Evolutionary conservation across 1,140 invertebrate species (phyloP).

Genomic region (Vanessa tameamea): DNA sequence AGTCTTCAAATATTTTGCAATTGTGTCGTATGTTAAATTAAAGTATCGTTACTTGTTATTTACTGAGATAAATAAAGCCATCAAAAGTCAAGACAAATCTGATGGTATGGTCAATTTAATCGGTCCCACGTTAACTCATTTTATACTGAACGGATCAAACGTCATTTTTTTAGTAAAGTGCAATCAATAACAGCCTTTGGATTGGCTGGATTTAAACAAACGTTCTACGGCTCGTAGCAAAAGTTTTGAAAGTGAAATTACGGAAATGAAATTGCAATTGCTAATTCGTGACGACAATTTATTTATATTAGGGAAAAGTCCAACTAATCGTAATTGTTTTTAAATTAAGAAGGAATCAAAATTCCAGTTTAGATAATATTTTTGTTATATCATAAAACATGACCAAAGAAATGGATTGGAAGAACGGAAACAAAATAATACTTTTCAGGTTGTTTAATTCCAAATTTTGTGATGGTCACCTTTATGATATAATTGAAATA

Average conservation of each 20-base stretch:
- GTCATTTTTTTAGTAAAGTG: neutral
- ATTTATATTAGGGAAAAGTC: slow-evolving; percentile 1
- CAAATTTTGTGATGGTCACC: neutral
- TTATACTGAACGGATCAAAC: neutral
- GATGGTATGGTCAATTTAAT: too few species aligned
- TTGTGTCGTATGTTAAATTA: too few species aligned
- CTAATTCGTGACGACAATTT: neutral
- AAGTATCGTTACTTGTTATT: too few species aligned
- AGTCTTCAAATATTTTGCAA: too few species aligned
- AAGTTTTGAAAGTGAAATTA: neutral
- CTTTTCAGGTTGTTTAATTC: neutral
- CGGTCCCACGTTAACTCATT: too few species aligned
- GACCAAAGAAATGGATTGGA: neutral
- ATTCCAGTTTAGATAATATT: neutral
- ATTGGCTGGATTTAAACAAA: slow-evolving; percentile 33
- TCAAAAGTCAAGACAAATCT: too few species aligned
- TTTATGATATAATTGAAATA: slow-evolving; percentile 8
- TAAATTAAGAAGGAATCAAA: slow-evolving; percentile 1
- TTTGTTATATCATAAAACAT: slow-evolving; percentile 1
- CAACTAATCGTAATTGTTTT: neutral
- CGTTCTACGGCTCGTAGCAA: neutral
- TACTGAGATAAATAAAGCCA: too few species aligned
- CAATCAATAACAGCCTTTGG: slow-evolving; percentile 27
- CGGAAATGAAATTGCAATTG: neutral
- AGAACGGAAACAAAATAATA: neutral